Evolutionary conservation across 1,140 invertebrate genomes (phyloP).

Genomic region (Brachionus manjavacas): DNA sequence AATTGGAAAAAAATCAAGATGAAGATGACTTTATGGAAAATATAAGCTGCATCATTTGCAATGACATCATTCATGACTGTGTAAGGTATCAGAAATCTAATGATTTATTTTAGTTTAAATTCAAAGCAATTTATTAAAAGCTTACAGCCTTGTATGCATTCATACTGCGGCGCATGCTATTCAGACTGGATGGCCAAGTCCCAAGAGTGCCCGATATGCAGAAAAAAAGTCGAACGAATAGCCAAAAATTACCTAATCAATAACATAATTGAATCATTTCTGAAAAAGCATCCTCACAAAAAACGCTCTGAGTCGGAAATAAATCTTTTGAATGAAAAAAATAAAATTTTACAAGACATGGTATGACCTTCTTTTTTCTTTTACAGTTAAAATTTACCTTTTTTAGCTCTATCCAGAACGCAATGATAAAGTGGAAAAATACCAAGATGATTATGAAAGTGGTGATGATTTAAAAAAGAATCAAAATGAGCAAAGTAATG

Average conservation of each 20-base stretch:
- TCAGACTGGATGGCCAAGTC: constrained; percentile 55
- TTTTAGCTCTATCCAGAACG: neutral
- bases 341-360: constrained; percentile 53
- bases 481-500: constrained; percentile 40
- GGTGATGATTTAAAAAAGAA: neutral
- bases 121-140: constrained; percentile 45
- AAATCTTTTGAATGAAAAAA: constrained; percentile 50
- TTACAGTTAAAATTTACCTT: neutral
- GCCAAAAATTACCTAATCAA: constrained; percentile 56
- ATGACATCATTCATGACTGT: constrained; percentile 55
- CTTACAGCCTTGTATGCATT: constrained; percentile 55
- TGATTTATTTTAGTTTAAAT: neutral
- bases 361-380: neutral
- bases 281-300: constrained; percentile 46
- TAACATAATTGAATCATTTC: constrained; percentile 54
- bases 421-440: neutral
- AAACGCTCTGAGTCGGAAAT: constrained; percentile 51
- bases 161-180: constrained; percentile 55
- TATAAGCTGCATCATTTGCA: constrained; percentile 53
- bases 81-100: constrained; percentile 48
- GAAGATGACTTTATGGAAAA: constrained; percentile 51
- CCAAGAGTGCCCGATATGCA: constrained; percentile 54
- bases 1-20: constrained; percentile 26
- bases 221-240: constrained; percentile 51
- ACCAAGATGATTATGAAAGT: neutral